Conservation (phyloP, 2,797 vertebrate genomes). For the Vireo griseus region DNA sequence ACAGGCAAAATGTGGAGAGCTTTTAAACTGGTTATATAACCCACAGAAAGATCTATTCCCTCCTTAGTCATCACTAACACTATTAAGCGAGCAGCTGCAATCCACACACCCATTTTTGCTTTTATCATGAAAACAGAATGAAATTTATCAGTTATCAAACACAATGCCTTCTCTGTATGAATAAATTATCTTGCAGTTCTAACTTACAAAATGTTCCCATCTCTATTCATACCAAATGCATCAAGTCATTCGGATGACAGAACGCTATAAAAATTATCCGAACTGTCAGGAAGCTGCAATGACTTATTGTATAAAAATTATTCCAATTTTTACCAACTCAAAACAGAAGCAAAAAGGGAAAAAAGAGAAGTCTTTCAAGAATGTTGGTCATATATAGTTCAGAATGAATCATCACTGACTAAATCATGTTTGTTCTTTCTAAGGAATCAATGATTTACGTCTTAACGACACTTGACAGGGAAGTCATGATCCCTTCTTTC, state of each 20-base stretch:
- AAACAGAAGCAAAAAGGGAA: background rate
- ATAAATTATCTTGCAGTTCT: constrained; percentile 65
- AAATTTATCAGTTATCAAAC: constrained; percentile 67
- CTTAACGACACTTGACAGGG: background rate
- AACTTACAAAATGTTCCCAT: constrained; percentile 65
- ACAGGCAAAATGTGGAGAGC: constrained; percentile 14
- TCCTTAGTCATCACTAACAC: constrained; percentile 63
- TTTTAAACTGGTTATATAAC: constrained; percentile 63
- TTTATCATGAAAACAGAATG: constrained; percentile 55
- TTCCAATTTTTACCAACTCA: constrained; percentile 34
- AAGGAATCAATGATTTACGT: constrained; percentile 29
- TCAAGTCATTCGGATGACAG: constrained; percentile 63
- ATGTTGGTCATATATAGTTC: constrained; percentile 1
- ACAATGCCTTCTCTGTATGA: constrained; percentile 54
- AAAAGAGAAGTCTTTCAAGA: constrained; percentile 5
- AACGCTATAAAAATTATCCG: constrained; percentile 39
- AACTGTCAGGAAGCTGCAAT: constrained; percentile 53
- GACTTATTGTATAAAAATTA: constrained; percentile 41
- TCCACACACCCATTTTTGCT: constrained; percentile 32
- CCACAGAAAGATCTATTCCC: constrained; percentile 48
- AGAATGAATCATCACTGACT: constrained; percentile 31
- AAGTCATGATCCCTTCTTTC: background rate
- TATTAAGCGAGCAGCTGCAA: constrained; percentile 51
- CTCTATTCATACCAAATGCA: constrained; percentile 61
- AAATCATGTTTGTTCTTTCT: constrained; percentile 32